Conservation (phyloP, 37 sponge, comb jelly and placozoan species). For the Ephydatia muelleri region DNA sequence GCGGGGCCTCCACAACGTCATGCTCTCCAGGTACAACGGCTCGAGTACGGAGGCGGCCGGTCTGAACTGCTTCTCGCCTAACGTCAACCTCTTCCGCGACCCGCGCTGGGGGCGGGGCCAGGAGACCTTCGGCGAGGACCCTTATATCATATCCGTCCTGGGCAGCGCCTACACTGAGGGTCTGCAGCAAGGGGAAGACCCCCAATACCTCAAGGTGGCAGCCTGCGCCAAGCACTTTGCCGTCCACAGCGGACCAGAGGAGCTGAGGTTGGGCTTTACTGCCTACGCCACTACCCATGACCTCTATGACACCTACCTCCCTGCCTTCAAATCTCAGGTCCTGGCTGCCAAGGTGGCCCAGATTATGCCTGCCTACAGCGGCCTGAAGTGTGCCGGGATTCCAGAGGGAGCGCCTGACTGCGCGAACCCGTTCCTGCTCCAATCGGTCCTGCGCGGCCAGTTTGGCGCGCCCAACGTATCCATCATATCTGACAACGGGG, state of each 20-base stretch:
- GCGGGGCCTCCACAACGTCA: slow-evolving; percentile 73
- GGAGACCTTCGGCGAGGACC: slow-evolving; percentile 79
- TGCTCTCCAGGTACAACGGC: slow-evolving; percentile 52
- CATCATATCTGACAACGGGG: slow-evolving; percentile 65
- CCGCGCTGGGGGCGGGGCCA: slow-evolving; percentile 73
- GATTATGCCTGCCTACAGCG: slow-evolving; percentile 82
- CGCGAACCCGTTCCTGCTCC: slow-evolving; percentile 70
- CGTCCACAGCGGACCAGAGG: slow-evolving; percentile 78
- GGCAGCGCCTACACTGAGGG: slow-evolving; percentile 62
- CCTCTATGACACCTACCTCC: slow-evolving; percentile 70
- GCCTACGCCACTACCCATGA: slow-evolving; percentile 67
- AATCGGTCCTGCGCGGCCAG: slow-evolving; percentile 53
- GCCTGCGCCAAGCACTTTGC: slow-evolving; percentile 79
- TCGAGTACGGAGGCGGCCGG: slow-evolving; percentile 80
- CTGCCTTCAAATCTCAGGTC: slow-evolving; percentile 78
- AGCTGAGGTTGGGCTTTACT: slow-evolving; percentile 25
- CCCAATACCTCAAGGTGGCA: slow-evolving; percentile 57
- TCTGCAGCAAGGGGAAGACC: slow-evolving; percentile 58
- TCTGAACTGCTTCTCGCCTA: slow-evolving; percentile 84
- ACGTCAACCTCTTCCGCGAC: slow-evolving; percentile 77
- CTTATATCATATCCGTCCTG: slow-evolving; percentile 54
- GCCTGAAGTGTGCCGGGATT: slow-evolving; percentile 21
- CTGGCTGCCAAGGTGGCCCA: slow-evolving; percentile 62
- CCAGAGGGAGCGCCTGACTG: slow-evolving; percentile 73
- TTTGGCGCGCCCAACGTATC: slow-evolving; percentile 73